These are phyloP conservation scores for Sesia apiformis DNA, from an alignment of 2,888 invertebrate genomes.

Conservation along the genomic window DNA sequence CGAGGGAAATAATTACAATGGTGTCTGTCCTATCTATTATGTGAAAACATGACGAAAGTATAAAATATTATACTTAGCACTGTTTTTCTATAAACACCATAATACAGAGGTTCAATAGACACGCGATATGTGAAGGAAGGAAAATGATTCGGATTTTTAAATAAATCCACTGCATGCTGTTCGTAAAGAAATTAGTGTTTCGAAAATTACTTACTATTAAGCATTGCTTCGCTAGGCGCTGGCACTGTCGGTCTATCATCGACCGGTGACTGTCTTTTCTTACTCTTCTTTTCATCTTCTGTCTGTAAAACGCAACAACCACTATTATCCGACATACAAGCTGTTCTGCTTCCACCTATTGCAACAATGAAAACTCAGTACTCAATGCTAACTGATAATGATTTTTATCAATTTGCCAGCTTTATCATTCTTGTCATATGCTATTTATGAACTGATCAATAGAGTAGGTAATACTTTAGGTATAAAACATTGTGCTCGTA, in stretches of 20 bases:
- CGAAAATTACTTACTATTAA: constrained; percentile 51
- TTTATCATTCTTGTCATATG: constrained; percentile 23
- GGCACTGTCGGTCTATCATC: constrained; percentile 64
- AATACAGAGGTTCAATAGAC: no score
- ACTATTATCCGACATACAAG: constrained; percentile 17
- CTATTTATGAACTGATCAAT: constrained; percentile 60
- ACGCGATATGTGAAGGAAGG: no score
- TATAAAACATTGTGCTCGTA: no score
- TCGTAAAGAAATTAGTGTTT: no score
- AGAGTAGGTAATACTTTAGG: constrained; percentile 4
- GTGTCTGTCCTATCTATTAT: no score
- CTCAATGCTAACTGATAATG: neutral
- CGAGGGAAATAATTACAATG: no score
- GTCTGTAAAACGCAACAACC: constrained; percentile 45
- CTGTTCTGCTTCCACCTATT: neutral
- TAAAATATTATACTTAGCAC: no score
- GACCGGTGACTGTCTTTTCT: constrained; percentile 60
- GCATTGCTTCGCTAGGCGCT: constrained; percentile 68
- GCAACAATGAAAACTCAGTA: neutral
- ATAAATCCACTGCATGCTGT: no score
- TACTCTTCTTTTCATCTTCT: constrained; percentile 66
- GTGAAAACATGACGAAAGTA: no score
- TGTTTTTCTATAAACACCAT: no score
- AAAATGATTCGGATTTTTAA: no score
- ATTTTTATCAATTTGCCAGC: constrained; percentile 3